Conservation (phyloP, 2,113 vertebrate genomes). For the Burhinus bistriatus region DNA sequence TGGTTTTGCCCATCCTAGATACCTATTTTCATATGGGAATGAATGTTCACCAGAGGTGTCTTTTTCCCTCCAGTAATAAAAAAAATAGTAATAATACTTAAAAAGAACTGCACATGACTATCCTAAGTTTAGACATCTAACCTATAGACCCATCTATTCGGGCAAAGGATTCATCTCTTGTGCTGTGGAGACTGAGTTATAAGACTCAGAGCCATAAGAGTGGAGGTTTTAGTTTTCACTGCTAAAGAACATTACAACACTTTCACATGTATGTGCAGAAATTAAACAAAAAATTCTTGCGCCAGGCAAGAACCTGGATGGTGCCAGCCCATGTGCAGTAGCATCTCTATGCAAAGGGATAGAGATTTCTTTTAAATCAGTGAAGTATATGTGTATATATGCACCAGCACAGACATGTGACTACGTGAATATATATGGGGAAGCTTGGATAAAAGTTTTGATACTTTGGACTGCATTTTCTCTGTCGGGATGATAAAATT, state of each 20-base stretch:
- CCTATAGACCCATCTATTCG: background rate
- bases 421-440: background rate
- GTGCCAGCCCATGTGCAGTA: background rate
- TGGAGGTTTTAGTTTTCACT: background rate
- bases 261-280: background rate
- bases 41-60: background rate
- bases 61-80: background rate
- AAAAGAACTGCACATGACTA: background rate
- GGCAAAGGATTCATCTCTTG: background rate
- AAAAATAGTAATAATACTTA: background rate
- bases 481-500: background rate
- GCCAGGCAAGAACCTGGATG: background rate
- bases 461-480: background rate
- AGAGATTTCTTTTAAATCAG: background rate
- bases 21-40: background rate
- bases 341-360: background rate
- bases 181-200: background rate
- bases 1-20: background rate
- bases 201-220: background rate
- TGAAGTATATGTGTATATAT: background rate
- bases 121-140: background rate
- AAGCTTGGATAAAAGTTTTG: background rate
- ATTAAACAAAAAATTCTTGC: background rate
- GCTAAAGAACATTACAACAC: background rate
- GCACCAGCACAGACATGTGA: background rate